Evolutionary conservation across 2,113 vertebrate genomes (phyloP).

Genomic region (Psilopsiagon aurifrons): DNA sequence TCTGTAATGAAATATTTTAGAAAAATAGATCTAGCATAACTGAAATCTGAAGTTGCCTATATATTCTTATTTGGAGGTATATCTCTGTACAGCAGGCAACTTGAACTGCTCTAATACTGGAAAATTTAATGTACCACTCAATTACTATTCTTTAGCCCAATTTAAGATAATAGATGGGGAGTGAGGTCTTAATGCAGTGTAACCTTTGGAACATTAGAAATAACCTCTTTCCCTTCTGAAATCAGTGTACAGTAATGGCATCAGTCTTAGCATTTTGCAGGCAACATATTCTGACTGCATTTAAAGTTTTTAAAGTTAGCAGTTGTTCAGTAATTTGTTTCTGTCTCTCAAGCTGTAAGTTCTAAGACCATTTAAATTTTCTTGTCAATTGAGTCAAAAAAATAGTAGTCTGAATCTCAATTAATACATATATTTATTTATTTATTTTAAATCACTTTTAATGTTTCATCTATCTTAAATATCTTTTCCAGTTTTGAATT

Average conservation of each 20-base stretch:
- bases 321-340: constrained; percentile 1
- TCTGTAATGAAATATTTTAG: constrained; percentile 69
- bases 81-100: constrained; percentile 60
- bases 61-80: constrained; percentile 73
- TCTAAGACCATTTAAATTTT: constrained; percentile 7
- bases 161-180: constrained; percentile 79
- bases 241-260: constrained; percentile 56
- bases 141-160: constrained; percentile 79
- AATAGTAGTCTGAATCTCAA: neutral
- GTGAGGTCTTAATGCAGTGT: constrained; percentile 78
- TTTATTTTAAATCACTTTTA: neutral
- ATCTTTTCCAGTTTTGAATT: neutral
- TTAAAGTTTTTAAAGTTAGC: constrained; percentile 30
- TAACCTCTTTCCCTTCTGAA: constrained; percentile 70
- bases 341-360: neutral
- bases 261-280: constrained; percentile 46
- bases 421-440: rapidly evolving
- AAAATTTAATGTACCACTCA: constrained; percentile 79
- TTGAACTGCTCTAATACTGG: constrained; percentile 68
- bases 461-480: neutral
- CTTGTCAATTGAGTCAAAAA: neutral
- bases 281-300: constrained; percentile 11
- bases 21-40: constrained; percentile 73
- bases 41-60: constrained; percentile 65
- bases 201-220: constrained; percentile 80